Conservation (phyloP, 35 echinoderm and acorn worm species). For the Ophioderma brevispina region DNA sequence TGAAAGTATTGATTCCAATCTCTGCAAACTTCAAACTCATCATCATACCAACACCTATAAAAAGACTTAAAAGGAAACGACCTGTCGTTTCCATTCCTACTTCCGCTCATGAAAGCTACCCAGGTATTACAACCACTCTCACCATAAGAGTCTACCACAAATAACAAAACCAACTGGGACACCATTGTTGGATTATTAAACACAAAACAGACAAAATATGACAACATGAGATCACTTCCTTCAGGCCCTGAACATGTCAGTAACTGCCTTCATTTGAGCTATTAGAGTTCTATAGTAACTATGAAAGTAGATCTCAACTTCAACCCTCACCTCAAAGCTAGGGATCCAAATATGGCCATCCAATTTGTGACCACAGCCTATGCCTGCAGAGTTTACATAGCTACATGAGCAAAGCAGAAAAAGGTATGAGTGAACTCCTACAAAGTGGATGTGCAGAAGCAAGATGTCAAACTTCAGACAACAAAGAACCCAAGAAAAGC, state of each 20-base stretch:
- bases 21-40: not conserved
- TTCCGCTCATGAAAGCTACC: not conserved
- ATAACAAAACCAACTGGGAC: not conserved
- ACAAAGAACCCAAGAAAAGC: no score
- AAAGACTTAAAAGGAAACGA: not conserved
- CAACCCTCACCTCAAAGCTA: slow-evolving; percentile 31
- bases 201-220: not conserved
- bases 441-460: no score
- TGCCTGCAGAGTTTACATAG: slow-evolving; percentile 60
- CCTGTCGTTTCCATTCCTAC: not conserved
- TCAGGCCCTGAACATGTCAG: not conserved
- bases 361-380: slow-evolving; percentile 58
- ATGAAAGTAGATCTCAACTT: slow-evolving; percentile 41
- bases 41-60: not conserved
- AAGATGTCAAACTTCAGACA: slow-evolving; percentile 37
- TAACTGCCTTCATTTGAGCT: slow-evolving; percentile 36
- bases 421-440: slow-evolving; percentile 58
- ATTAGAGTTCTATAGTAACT: not conserved
- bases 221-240: slow-evolving; percentile 26
- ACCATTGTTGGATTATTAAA: not conserved
- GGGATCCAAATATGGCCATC: slow-evolving; percentile 79
- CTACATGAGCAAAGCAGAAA: slow-evolving; percentile 69
- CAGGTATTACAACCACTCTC: not conserved
- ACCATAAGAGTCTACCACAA: not conserved
- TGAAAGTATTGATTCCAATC: not conserved